Evolutionary conservation across 2,888 invertebrate species (phyloP).

Genomic region (Cephus sareptanus): DNA sequence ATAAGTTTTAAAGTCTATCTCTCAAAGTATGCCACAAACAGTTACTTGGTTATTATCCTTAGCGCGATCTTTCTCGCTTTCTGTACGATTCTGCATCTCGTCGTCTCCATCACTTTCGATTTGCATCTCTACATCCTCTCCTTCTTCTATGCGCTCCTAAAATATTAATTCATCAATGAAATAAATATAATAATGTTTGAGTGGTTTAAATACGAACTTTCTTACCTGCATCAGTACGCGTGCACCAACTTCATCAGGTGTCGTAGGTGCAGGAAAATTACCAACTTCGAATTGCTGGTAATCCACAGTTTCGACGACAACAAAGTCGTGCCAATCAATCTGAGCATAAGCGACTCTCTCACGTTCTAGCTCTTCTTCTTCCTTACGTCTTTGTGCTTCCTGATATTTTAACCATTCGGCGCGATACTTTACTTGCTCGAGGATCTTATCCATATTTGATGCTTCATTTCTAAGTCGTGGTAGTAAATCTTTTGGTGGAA

Average conservation of each 20-base stretch:
- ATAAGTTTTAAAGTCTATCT: constrained; percentile 8
- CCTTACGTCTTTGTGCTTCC: constrained; percentile 90
- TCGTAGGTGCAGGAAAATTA: constrained; percentile 96
- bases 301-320: constrained; percentile 99
- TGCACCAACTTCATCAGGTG: constrained; percentile 96
- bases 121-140: constrained; percentile 90
- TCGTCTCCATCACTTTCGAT: constrained; percentile 86
- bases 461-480: constrained; percentile 83
- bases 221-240: constrained; percentile 85
- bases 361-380: constrained; percentile 94
- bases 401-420: constrained; percentile 98
- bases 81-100: constrained; percentile 64
- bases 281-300: constrained; percentile 97
- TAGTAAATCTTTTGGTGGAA: constrained; percentile 93
- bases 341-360: constrained; percentile 96
- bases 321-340: constrained; percentile 99
- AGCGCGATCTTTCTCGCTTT: constrained; percentile 64
- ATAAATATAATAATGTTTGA: background rate
- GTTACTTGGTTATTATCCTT: constrained; percentile 68
- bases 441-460: constrained; percentile 72
- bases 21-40: background rate
- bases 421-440: constrained; percentile 93
- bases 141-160: constrained; percentile 80
- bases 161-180: constrained; percentile 4
- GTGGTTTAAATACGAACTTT: background rate